Percentiles rank a stretch among this genome's conserved stretches.
These are phyloP conservation scores for Yponomeuta evonymella DNA, from an alignment of 2,888 invertebrate genomes.

Conservation along the genomic window DNA sequence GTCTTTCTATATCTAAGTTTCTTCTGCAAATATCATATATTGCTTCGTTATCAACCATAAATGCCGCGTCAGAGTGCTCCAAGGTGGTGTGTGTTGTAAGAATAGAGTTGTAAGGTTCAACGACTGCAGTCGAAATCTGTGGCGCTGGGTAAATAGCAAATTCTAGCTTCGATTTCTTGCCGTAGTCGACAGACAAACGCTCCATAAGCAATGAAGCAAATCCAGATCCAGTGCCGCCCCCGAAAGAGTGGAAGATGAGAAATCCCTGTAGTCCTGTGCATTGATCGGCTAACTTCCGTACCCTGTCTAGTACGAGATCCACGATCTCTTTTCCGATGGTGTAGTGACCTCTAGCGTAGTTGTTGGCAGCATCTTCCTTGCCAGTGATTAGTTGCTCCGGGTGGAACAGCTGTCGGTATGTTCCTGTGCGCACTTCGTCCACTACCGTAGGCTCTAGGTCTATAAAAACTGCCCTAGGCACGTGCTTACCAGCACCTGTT, in stretches of 20 bases:
- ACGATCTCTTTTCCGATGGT: slow-evolving; percentile 97
- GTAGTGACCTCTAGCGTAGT: slow-evolving; percentile 97
- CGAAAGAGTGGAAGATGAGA: slow-evolving; percentile 96
- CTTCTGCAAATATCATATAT: slow-evolving; percentile 94
- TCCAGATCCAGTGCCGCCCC: slow-evolving; percentile 94
- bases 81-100: slow-evolving; percentile 95
- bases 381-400: slow-evolving; percentile 95
- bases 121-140: slow-evolving; percentile 90
- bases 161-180: slow-evolving; percentile 95
- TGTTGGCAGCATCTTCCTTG: slow-evolving; percentile 98
- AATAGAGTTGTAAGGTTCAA: slow-evolving; percentile 97
- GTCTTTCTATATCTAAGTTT: slow-evolving; percentile 95
- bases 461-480: slow-evolving; percentile 94
- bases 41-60: slow-evolving; percentile 95
- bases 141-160: slow-evolving; percentile 98
- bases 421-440: slow-evolving; percentile 93
- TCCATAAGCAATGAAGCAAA: slow-evolving; percentile 97
- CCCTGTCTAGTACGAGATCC: slow-evolving; percentile 89
- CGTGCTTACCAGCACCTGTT: slow-evolving; percentile 96
- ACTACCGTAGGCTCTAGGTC: slow-evolving; percentile 98
- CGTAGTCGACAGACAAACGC: slow-evolving; percentile 94
- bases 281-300: slow-evolving; percentile 90
- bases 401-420: slow-evolving; percentile 96
- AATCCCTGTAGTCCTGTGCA: slow-evolving; percentile 95
- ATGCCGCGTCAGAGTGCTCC: slow-evolving; percentile 96